Evolutionary conservation across 2,888 invertebrate genomes (phyloP).

Genomic region (Holacanthella duospinosa): DNA sequence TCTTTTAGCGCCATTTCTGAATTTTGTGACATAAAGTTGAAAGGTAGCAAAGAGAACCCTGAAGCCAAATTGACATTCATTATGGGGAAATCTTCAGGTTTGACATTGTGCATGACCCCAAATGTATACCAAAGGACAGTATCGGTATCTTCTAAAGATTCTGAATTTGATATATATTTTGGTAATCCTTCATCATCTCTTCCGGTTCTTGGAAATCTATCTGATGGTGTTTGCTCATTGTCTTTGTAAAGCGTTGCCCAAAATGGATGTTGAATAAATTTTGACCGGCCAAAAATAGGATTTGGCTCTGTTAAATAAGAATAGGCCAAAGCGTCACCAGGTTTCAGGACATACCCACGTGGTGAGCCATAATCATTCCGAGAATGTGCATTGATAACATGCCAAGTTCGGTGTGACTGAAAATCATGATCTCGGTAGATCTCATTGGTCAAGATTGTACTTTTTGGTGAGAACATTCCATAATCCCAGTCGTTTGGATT

Average conservation of each 20-base stretch:
- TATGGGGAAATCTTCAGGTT: not conserved
- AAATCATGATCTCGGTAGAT: not conserved
- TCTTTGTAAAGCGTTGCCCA: slow-evolving; percentile 4
- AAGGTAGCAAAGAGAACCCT: not conserved
- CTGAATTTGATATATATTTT: not conserved
- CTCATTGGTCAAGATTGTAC: not conserved
- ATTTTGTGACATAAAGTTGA: not conserved
- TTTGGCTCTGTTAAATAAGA: not conserved
- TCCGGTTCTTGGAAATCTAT: not conserved
- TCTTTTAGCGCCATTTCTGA: no score
- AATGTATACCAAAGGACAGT: not conserved
- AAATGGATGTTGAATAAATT: not conserved
- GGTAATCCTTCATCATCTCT: not conserved
- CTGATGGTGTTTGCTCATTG: not conserved
- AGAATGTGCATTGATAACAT: not conserved
- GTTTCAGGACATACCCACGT: not conserved
- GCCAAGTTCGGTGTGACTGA: not conserved
- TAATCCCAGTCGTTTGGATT: not conserved
- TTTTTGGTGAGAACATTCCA: not conserved
- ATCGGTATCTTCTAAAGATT: not conserved
- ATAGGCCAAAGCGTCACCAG: not conserved
- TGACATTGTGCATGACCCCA: not conserved
- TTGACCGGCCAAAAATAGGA: not conserved
- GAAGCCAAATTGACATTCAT: not conserved
- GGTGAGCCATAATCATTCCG: not conserved